Evolutionary conservation across 2,888 invertebrate species (phyloP), one percentile per base, ranked within the genome.

Genomic region (Cephonodes hylas): DNA sequence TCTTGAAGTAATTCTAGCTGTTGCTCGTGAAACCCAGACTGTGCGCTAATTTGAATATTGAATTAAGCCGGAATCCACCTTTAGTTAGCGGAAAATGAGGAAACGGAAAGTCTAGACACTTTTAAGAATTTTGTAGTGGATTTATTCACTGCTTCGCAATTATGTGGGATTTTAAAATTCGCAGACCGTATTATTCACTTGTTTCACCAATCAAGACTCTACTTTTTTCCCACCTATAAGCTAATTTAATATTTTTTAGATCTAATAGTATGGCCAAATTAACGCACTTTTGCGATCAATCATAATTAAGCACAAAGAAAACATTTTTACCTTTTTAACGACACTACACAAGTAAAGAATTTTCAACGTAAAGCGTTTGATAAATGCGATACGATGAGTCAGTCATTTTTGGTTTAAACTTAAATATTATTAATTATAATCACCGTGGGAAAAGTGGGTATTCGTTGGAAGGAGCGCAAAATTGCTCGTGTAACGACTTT

Each of bases 1-100:
- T 3, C 10, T 31, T 53, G 18, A 53, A 53, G 13, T 53, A 7
- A 46, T 62, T 42, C 42, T 25, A 23, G 45, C 59, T 60, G 62
- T 60, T 31, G 31, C 27, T 53, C 13, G 48, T 58, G 42, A 38
- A 57, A 58, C 34, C 27, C 59, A 57, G 38, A 59, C 62, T 48
- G 59, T 31, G 18, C 31, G 4, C 18, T 31, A 58, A 60, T 58
- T 44, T 13, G 53, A 44, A 38, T 58, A 58, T 22, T 22, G 58
- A 15, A 58, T 58, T 58, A 42, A 18, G 34, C 23, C 20, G 31
- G 34, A 31, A 58, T 15, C 18, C 18, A 53, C 53, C 27, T 31
- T 31, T 31, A 53, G 27, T 31, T 53, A 53, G 31, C 53, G 53
- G 15, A 53, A 53, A 53, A 31, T 53, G 53, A 31, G 31, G 53